These are phyloP conservation scores for Rotaria sp. DNA, from an alignment of 2,888 invertebrate species.

Conservation along the genomic window DNA sequence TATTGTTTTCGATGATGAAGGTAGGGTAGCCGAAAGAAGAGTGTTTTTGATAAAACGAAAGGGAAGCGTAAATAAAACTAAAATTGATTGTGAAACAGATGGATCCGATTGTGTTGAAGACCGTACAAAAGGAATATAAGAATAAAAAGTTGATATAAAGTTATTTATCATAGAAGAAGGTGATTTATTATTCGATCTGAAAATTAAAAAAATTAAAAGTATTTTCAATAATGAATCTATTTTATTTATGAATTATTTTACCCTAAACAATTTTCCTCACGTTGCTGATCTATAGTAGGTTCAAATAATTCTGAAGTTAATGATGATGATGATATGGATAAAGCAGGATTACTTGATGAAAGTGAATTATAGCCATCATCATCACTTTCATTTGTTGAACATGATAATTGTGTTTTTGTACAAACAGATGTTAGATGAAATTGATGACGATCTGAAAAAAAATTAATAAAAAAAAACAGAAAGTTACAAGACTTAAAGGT, in stretches of 20 bases:
- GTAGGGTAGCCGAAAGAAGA: background rate
- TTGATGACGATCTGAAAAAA: background rate
- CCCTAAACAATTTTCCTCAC: background rate
- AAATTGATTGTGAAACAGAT: background rate
- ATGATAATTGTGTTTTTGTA: background rate
- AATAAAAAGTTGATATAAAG: background rate
- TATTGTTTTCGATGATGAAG: rapidly evolving
- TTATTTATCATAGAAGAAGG: background rate
- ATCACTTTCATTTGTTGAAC: background rate
- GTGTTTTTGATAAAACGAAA: background rate
- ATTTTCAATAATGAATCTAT: background rate
- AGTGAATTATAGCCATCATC: background rate
- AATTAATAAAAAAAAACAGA: background rate
- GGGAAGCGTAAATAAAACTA: background rate
- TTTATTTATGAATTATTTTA: background rate
- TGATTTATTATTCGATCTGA: background rate
- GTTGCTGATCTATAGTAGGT: background rate
- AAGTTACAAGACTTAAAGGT: background rate
- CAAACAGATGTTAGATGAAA: background rate
- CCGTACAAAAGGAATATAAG: background rate
- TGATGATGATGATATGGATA: background rate
- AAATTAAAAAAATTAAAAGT: no score
- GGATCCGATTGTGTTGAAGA: background rate
- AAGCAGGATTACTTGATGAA: background rate
- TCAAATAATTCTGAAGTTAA: background rate